Conservation (phyloP, 2,113 vertebrate genomes). For the Desmodus rotundus region DNA sequence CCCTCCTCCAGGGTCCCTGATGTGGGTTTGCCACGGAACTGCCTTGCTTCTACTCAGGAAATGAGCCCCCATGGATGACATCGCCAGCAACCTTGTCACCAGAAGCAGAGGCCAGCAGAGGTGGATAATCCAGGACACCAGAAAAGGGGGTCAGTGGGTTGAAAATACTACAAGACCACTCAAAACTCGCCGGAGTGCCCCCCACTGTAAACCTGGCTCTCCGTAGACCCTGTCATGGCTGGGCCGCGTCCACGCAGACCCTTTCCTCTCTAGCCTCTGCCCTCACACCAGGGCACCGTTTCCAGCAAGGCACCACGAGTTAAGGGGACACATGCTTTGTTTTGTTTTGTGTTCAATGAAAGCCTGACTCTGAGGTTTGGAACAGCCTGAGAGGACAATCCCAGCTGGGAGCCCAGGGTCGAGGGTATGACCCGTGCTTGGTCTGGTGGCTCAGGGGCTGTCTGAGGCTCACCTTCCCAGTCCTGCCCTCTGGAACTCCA, state of each 20-base stretch:
- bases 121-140: no score
- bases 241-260: rapidly evolving
- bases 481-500: background rate
- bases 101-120: background rate
- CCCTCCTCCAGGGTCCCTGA: background rate
- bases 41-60: background rate
- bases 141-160: background rate
- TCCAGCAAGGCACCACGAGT: background rate
- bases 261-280: background rate
- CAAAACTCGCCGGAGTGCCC: rapidly evolving
- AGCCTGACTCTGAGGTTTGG: background rate
- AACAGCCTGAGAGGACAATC: background rate
- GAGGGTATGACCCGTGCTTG: background rate
- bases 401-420: background rate
- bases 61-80: background rate
- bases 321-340: background rate
- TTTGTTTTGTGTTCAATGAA: background rate
- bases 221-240: background rate
- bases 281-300: background rate
- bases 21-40: rapidly evolving
- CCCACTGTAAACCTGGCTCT: background rate
- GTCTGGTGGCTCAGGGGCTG: no score
- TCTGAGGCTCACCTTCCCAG: background rate
- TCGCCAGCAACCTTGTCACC: background rate
- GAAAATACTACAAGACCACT: background rate